Conservation (phyloP, 2,888 invertebrate species). For the Tinea pellionella region DNA sequence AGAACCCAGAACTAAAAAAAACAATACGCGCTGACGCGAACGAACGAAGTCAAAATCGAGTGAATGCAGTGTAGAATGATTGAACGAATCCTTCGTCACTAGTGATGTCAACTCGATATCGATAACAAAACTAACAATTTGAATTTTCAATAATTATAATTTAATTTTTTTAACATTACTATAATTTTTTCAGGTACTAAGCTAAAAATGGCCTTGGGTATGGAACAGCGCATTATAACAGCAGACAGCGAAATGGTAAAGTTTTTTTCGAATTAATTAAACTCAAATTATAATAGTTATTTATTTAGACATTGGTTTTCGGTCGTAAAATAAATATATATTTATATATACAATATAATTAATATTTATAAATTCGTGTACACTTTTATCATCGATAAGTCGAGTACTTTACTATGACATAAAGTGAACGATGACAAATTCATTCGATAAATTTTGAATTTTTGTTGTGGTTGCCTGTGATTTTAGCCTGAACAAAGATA, state of each 20-base stretch:
- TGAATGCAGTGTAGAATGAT: not conserved
- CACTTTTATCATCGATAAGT: no score
- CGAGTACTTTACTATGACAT: no score
- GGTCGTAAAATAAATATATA: no score
- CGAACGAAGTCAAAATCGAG: not conserved
- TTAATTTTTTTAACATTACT: not conserved
- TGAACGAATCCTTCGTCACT: not conserved
- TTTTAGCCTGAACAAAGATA: no score
- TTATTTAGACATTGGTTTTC: not conserved
- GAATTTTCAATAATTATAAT: not conserved
- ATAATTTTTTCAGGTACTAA: not conserved
- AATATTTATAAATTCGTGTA: no score
- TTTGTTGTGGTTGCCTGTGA: no score
- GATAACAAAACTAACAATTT: not conserved
- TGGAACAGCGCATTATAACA: slow-evolving; percentile 46
- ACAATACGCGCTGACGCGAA: not conserved
- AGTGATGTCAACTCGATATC: not conserved
- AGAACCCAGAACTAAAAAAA: no score
- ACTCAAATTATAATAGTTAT: not conserved
- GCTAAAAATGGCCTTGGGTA: slow-evolving; percentile 41
- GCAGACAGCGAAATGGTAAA: slow-evolving; percentile 55
- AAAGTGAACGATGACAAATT: no score
- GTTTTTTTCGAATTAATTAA: slow-evolving; percentile 12
- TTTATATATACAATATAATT: no score
- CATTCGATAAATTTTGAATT: no score